phyloP scores from a whole-genome alignment of 2,888 invertebrate species.

The Penaeus monodon region DNA sequence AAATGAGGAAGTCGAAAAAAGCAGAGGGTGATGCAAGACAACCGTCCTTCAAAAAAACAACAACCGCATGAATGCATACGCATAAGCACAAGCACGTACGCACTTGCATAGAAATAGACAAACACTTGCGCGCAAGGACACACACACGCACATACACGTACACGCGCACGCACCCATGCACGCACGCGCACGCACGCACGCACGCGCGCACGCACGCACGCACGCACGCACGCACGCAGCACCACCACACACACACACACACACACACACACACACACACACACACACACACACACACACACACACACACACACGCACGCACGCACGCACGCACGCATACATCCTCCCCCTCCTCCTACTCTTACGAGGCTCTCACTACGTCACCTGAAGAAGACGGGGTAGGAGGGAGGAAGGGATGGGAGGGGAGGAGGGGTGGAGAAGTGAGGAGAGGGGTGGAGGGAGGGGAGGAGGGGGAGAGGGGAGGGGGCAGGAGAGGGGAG shows the following conservation, averaged over 20 bases:
- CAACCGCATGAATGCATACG: not conserved
- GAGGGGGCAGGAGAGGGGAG: not conserved
- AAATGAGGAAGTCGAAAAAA: no score
- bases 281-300: conserved; percentile 1
- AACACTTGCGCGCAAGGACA: not conserved
- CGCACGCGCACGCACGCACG: not conserved
- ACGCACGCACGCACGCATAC: no score
- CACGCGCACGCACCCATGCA: not conserved
- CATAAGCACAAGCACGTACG: conserved; percentile 6
- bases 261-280: not conserved
- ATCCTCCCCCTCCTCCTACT: no score
- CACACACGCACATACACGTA: not conserved
- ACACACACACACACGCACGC: not conserved
- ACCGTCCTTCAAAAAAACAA: not conserved
- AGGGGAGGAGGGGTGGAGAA: no score
- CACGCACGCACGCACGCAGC: not conserved
- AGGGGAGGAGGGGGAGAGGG: not conserved
- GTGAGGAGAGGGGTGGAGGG: no score
- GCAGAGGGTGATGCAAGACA: conserved; percentile 3
- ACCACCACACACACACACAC: not conserved
- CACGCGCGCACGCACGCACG: conserved; percentile 1
- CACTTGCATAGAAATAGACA: conserved; percentile 1
- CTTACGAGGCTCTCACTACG: no score
- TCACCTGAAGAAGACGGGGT: no score
- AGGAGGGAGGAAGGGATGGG: no score